These are phyloP conservation scores for Zosterops lateralis DNA, from an alignment of 2,113 vertebrate genomes.

Conservation along the genomic window DNA sequence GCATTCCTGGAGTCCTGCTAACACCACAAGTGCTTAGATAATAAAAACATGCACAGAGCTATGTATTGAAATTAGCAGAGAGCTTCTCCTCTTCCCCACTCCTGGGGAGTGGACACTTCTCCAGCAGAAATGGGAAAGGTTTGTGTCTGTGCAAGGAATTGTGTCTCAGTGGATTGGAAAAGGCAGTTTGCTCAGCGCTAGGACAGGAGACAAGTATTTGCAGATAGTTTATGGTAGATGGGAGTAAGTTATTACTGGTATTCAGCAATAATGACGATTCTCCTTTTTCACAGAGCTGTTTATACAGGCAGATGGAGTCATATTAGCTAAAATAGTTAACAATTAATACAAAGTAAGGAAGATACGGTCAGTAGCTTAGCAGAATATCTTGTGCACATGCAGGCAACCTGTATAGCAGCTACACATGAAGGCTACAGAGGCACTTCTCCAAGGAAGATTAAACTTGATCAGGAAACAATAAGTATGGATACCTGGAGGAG, in stretches of 20 bases:
- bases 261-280: not conserved
- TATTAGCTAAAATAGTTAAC: not conserved
- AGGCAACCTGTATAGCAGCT: not conserved
- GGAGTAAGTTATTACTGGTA: not conserved
- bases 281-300: not conserved
- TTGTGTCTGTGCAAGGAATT: not conserved
- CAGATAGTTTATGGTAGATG: not conserved
- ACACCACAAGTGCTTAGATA: not conserved
- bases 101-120: not conserved
- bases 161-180: not conserved
- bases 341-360: not conserved
- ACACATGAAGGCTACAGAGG: not conserved
- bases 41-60: not conserved
- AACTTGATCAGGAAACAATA: not conserved
- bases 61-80: not conserved
- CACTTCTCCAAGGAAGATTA: not conserved
- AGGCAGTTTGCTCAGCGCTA: not conserved
- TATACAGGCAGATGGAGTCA: not conserved
- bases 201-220: not conserved
- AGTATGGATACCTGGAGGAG: not conserved
- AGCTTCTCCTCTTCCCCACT: not conserved
- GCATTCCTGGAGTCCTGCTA: conserved; percentile 21
- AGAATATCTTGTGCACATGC: not conserved
- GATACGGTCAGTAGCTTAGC: not conserved
- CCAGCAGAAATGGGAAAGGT: not conserved